phyloP scores from a whole-genome alignment of 2,888 invertebrate species.

The Neocrepidodera transversa region DNA sequence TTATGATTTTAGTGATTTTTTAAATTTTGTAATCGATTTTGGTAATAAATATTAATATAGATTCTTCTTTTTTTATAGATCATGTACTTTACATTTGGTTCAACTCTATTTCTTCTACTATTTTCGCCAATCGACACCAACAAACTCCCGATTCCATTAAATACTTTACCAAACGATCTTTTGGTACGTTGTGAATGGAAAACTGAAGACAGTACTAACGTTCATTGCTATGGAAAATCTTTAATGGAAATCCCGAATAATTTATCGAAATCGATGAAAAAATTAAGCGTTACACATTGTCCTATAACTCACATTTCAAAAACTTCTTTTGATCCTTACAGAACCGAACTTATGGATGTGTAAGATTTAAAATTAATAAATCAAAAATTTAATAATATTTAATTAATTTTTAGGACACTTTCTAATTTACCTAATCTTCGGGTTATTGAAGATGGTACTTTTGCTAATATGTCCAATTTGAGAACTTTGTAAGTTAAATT shows the following conservation, averaged over 20 bases:
- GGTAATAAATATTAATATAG: too few species aligned
- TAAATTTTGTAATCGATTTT: too few species aligned
- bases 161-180: neutral
- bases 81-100: neutral
- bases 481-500: slow-evolving; percentile 56
- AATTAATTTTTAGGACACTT: slow-evolving; percentile 67
- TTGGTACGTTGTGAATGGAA: slow-evolving; percentile 36
- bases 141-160: neutral
- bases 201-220: slow-evolving; percentile 40
- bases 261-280: slow-evolving; percentile 49
- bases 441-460: slow-evolving; percentile 66
- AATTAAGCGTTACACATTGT: slow-evolving; percentile 55
- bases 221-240: slow-evolving; percentile 52
- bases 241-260: slow-evolving; percentile 51
- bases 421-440: slow-evolving; percentile 65
- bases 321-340: slow-evolving; percentile 54
- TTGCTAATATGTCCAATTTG: slow-evolving; percentile 66
- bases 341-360: slow-evolving; percentile 56
- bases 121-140: neutral
- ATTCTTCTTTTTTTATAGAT: slow-evolving; percentile 12
- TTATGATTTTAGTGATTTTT: too few species aligned
- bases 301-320: slow-evolving; percentile 51
- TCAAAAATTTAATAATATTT: too few species aligned
- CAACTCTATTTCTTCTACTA: neutral
- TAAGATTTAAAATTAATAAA: too few species aligned